Evolutionary conservation across 2,113 vertebrate species (phyloP).

Genomic region (Plectropomus leopardus): DNA sequence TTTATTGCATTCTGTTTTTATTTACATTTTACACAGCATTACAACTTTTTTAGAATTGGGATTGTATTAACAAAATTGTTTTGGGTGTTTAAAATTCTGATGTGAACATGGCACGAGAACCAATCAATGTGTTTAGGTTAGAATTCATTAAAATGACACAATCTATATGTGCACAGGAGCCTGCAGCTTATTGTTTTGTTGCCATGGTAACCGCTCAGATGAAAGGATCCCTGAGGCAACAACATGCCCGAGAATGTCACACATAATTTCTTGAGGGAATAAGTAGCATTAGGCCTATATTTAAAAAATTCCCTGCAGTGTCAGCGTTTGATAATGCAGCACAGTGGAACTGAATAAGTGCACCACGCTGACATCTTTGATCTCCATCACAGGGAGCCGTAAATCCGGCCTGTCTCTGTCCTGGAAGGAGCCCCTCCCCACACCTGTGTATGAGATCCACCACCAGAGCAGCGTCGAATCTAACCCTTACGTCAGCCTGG

Average conservation of each 20-base stretch:
- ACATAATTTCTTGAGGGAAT: slow-evolving; percentile 14
- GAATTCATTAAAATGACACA: slow-evolving; percentile 36
- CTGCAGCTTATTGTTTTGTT: slow-evolving; percentile 32
- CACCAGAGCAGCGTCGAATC: slow-evolving; percentile 93
- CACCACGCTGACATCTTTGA: not conserved
- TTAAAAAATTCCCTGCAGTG: not conserved
- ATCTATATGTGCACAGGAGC: not conserved
- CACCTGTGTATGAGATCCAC: slow-evolving; percentile 88
- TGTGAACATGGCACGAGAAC: slow-evolving; percentile 31
- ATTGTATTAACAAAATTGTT: not conserved
- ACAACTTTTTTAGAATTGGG: no score
- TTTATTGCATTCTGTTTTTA: no score
- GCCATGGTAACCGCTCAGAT: slow-evolving; percentile 50
- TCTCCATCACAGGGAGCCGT: slow-evolving; percentile 82
- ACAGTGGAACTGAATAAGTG: not conserved
- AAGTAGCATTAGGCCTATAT: not conserved
- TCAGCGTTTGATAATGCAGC: not conserved
- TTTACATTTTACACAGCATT: no score
- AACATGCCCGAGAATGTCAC: slow-evolving; percentile 1
- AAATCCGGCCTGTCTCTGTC: slow-evolving; percentile 85
- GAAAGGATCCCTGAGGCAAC: slow-evolving; percentile 9
- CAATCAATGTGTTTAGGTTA: slow-evolving; percentile 22
- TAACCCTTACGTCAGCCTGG: slow-evolving; percentile 96
- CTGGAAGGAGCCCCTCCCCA: slow-evolving; percentile 89
- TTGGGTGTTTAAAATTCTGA: not conserved